Evolutionary conservation across 2,888 invertebrate genomes (phyloP).

Genomic region (Drosophila flavopinicola): DNA sequence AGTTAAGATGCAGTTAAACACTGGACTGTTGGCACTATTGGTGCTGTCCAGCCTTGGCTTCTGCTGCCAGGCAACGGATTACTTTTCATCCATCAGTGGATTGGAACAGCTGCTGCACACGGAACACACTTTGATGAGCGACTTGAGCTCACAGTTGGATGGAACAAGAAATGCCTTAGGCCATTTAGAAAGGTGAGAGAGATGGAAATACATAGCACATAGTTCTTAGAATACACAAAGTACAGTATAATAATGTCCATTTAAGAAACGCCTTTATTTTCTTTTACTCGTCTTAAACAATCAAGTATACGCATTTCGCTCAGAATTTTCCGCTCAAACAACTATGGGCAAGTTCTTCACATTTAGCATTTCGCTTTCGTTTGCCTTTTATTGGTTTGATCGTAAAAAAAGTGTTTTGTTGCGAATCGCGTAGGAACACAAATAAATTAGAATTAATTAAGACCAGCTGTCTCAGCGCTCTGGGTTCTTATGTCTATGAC

Average conservation of each 20-base stretch:
- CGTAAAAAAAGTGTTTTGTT: slow-evolving; percentile 56
- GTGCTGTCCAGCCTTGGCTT: slow-evolving; percentile 31
- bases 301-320: not conserved
- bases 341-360: slow-evolving; percentile 34
- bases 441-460: slow-evolving; percentile 81
- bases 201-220: not conserved
- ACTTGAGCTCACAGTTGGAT: slow-evolving; percentile 65
- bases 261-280: too few relatives aligned
- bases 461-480: slow-evolving; percentile 6
- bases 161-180: slow-evolving; percentile 51
- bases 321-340: slow-evolving; percentile 17
- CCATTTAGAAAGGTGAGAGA: slow-evolving; percentile 70
- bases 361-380: slow-evolving; percentile 68
- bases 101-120: slow-evolving; percentile 75
- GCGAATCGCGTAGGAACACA: slow-evolving; percentile 58
- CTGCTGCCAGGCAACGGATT: slow-evolving; percentile 62
- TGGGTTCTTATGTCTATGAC: slow-evolving; percentile 49
- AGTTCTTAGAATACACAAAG: too few relatives aligned
- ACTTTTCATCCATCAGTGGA: slow-evolving; percentile 79
- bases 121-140: slow-evolving; percentile 67
- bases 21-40: slow-evolving; percentile 17
- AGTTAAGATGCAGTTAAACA: slow-evolving; percentile 23
- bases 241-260: too few relatives aligned
- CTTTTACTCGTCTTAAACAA: too few relatives aligned
- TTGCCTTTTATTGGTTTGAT: slow-evolving; percentile 40